phyloP scores from a whole-genome alignment of 2,113 vertebrate genomes.

The Hippolais icterina region DNA sequence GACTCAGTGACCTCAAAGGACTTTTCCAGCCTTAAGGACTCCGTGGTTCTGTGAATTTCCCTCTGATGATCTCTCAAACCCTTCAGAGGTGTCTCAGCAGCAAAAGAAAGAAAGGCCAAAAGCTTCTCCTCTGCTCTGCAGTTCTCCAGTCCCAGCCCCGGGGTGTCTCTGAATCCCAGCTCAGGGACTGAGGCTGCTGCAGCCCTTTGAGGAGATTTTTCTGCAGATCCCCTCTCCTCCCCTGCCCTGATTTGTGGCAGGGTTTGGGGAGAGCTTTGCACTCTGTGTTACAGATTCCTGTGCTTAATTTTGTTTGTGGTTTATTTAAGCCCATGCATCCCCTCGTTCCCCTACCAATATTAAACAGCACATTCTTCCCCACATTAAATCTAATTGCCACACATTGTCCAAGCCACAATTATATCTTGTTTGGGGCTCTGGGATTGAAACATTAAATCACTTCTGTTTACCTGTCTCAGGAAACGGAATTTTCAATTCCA shows the following conservation, averaged over 20 bases:
- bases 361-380: not conserved
- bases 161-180: not conserved
- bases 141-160: not conserved
- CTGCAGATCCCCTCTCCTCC: not conserved
- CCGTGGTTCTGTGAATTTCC: fast-evolving
- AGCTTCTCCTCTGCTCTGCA: not conserved
- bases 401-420: slow-evolving; percentile 3
- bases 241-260: not conserved
- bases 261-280: not conserved
- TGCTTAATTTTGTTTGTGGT: not conserved
- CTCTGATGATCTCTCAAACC: not conserved
- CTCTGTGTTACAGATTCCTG: not conserved
- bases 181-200: not conserved
- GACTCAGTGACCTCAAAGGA: not conserved
- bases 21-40: not conserved
- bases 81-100: not conserved
- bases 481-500: slow-evolving; percentile 26
- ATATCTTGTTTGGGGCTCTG: not conserved
- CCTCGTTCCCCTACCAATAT: not conserved
- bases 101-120: not conserved
- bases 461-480: slow-evolving; percentile 37
- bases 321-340: not conserved
- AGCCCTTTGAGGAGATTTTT: not conserved
- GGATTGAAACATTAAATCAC: slow-evolving; percentile 41
- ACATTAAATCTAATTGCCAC: slow-evolving; percentile 13